These are phyloP conservation scores for Fringilla coelebs DNA, from an alignment of 2,797 vertebrate species.

Conservation along the genomic window DNA sequence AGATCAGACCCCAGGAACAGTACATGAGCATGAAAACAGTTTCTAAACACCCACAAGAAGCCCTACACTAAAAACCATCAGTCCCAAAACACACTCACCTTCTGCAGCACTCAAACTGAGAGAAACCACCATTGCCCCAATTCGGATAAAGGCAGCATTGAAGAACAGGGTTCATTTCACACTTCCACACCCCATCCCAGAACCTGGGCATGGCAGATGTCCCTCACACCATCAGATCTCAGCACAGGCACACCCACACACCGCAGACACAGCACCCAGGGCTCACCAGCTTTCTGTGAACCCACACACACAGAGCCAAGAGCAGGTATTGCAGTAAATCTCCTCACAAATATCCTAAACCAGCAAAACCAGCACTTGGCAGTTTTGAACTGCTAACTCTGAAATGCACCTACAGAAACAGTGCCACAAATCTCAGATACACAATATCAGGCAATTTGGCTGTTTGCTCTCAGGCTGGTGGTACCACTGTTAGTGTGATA, in stretches of 20 bases:
- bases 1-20: fast-evolving
- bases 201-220: fast-evolving
- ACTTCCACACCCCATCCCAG: background rate
- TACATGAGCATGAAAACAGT: background rate
- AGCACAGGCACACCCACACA: background rate
- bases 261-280: background rate
- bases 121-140: background rate
- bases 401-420: background rate
- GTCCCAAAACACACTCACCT: background rate
- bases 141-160: fast-evolving
- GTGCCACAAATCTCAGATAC: background rate
- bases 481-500: background rate
- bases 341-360: background rate
- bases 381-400: background rate
- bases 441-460: background rate
- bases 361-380: background rate
- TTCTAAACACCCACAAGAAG: background rate
- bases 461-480: background rate
- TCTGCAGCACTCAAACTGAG: background rate
- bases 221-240: background rate
- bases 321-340: background rate
- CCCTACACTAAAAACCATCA: background rate
- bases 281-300: background rate
- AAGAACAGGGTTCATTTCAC: background rate
- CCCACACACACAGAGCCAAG: background rate